phyloP scores from a whole-genome alignment of 2,888 invertebrate genomes.

The Celastrina argiolus region DNA sequence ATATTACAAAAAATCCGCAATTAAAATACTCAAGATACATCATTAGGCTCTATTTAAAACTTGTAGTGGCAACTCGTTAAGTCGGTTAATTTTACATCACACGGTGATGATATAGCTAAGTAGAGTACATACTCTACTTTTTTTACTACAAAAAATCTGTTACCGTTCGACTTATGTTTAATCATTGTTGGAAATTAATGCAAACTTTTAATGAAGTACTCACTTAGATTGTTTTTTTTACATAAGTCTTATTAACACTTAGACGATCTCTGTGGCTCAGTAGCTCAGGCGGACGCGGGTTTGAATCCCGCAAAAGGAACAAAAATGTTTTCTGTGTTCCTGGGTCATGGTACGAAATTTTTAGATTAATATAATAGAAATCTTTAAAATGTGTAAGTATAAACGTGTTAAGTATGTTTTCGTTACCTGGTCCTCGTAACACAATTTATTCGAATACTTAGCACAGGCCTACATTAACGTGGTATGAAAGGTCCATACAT shows the following conservation, averaged over 20 bases:
- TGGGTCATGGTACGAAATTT: too few relatives aligned
- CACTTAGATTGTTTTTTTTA: not conserved
- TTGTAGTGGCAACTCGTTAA: slow-evolving; percentile 8
- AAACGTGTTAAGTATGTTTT: too few relatives aligned
- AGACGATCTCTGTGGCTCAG: too few relatives aligned
- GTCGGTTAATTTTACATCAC: slow-evolving; percentile 4
- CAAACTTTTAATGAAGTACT: not conserved
- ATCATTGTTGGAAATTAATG: slow-evolving; percentile 1
- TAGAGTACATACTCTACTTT: not conserved
- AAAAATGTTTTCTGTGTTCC: too few relatives aligned
- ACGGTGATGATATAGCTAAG: not conserved
- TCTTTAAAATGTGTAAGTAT: too few relatives aligned
- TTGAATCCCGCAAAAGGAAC: too few relatives aligned
- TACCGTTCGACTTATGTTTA: not conserved
- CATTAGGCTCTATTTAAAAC: slow-evolving; percentile 11
- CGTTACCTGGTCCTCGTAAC: too few relatives aligned
- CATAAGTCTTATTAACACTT: not conserved
- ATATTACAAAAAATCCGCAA: not conserved
- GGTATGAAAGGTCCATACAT: too few relatives aligned
- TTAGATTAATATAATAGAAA: too few relatives aligned
- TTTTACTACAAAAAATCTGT: not conserved
- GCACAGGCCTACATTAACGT: too few relatives aligned
- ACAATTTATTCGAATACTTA: too few relatives aligned
- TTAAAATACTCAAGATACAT: not conserved
- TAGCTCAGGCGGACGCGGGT: too few relatives aligned